phyloP scores from a whole-genome alignment of 2,888 invertebrate genomes.

The Hirtodrosophila duncani region DNA sequence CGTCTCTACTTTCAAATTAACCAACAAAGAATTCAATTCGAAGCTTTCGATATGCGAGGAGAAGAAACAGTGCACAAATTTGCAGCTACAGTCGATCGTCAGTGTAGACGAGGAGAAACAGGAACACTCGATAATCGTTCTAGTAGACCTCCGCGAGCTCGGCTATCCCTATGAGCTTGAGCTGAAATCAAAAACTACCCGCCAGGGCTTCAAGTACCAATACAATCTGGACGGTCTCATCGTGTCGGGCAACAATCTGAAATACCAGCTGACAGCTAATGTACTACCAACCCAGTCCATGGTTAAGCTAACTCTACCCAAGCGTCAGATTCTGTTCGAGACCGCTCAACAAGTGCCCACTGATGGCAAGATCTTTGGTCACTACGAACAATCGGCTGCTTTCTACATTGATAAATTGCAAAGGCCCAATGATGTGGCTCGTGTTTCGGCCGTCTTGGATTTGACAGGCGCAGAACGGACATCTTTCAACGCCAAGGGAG shows the following conservation, averaged over 20 bases:
- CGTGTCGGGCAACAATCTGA: slow-evolving; percentile 83
- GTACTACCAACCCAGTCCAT: slow-evolving; percentile 83
- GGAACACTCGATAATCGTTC: slow-evolving; percentile 82
- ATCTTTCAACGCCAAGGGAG: slow-evolving; percentile 79
- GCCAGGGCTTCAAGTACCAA: slow-evolving; percentile 81
- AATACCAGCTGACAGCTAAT: slow-evolving; percentile 85
- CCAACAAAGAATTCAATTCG: slow-evolving; percentile 85
- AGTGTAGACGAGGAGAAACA: slow-evolving; percentile 55
- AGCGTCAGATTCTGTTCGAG: slow-evolving; percentile 83
- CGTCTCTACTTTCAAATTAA: slow-evolving; percentile 83
- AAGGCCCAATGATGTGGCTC: slow-evolving; percentile 84
- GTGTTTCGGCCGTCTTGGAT: slow-evolving; percentile 80
- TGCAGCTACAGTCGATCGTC: slow-evolving; percentile 79
- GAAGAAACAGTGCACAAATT: slow-evolving; percentile 87
- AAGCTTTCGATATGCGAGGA: slow-evolving; percentile 87
- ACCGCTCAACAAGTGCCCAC: slow-evolving; percentile 79
- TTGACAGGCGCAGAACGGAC: slow-evolving; percentile 79
- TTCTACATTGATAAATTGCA: slow-evolving; percentile 86
- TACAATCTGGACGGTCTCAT: slow-evolving; percentile 86
- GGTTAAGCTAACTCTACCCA: slow-evolving; percentile 83
- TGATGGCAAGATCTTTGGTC: slow-evolving; percentile 79
- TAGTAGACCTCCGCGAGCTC: slow-evolving; percentile 85
- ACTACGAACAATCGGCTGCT: slow-evolving; percentile 82
- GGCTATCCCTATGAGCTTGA: slow-evolving; percentile 88
- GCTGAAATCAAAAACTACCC: slow-evolving; percentile 82